Conservation (phyloP, 2,888 invertebrate species). For the Itoplectis maculator region DNA sequence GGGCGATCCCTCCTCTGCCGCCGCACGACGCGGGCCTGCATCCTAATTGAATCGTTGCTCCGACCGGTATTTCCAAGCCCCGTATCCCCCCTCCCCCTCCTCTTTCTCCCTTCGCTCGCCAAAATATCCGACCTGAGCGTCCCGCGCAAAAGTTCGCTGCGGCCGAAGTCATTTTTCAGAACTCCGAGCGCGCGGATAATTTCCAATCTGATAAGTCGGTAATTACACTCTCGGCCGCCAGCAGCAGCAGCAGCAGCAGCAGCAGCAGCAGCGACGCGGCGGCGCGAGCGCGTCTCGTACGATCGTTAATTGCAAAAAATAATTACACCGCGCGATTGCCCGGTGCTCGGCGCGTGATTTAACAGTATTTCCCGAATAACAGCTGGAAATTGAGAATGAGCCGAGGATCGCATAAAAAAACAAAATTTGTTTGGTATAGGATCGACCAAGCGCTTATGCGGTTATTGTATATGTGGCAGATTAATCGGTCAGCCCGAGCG, state of each 20-base stretch:
- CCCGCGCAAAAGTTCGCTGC: constrained; percentile 10
- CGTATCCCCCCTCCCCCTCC: constrained; percentile 27
- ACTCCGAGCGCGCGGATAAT: constrained; percentile 42
- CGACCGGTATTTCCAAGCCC: constrained; percentile 54
- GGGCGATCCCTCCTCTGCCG: constrained; percentile 56
- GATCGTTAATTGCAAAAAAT: constrained; percentile 63
- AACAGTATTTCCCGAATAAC: constrained; percentile 42
- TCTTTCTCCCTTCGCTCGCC: constrained; percentile 14
- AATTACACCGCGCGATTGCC: constrained; percentile 50
- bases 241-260: no score
- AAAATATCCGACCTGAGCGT: constrained; percentile 44
- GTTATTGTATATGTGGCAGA: no score
- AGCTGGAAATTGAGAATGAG: no score
- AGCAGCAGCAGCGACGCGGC: no score
- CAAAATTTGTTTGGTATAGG: no score
- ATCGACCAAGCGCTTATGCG: no score
- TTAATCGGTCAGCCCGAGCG: no score
- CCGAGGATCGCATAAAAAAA: no score
- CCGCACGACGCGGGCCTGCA: constrained; percentile 67
- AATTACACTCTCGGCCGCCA: constrained; percentile 60
- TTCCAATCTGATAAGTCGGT: constrained; percentile 63
- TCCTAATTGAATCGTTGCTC: constrained; percentile 73
- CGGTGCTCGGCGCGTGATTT: constrained; percentile 41
- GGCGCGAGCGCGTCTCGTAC: background rate
- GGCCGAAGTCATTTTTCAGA: constrained; percentile 25